Conservation (phyloP, 2,888 invertebrate species). For the Brachyptera risi region DNA sequence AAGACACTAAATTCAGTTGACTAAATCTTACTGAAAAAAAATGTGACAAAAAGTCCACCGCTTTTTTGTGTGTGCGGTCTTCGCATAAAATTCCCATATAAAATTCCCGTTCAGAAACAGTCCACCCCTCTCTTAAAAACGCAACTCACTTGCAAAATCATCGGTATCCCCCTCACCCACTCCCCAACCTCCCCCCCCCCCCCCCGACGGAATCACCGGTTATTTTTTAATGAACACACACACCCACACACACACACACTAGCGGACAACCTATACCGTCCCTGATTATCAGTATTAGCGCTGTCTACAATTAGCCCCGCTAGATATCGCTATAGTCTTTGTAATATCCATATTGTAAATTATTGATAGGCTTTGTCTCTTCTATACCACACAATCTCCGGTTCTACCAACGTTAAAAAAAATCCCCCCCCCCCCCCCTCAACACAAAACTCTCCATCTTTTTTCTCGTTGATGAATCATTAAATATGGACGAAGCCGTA, state of each 20-base stretch:
- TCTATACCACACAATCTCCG: constrained; percentile 6
- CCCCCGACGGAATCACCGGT: too few relatives aligned
- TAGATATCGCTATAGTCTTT: not conserved
- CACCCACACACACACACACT: too few relatives aligned
- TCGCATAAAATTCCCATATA: too few relatives aligned
- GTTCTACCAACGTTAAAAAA: not conserved
- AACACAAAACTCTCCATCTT: constrained; percentile 17
- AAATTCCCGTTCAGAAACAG: too few relatives aligned
- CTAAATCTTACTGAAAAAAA: too few relatives aligned
- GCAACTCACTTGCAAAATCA: too few relatives aligned
- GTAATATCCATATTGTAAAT: constrained; percentile 14
- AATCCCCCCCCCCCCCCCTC: constrained; percentile 11
- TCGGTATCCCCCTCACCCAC: too few relatives aligned
- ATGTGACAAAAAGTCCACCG: too few relatives aligned
- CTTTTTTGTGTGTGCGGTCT: too few relatives aligned
- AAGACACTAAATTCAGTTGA: too few relatives aligned
- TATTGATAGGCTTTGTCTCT: not conserved
- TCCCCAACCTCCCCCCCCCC: not conserved
- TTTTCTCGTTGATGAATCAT: constrained; percentile 32
- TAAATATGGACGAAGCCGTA: constrained; percentile 31
- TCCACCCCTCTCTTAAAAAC: too few relatives aligned
- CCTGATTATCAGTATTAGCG: constrained; percentile 6
- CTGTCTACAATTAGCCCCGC: not conserved
- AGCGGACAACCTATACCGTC: not conserved
- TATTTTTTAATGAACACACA: too few relatives aligned